Evolutionary conservation across 2,113 vertebrate species (phyloP).

Genomic region (Eulemur macaco): DNA sequence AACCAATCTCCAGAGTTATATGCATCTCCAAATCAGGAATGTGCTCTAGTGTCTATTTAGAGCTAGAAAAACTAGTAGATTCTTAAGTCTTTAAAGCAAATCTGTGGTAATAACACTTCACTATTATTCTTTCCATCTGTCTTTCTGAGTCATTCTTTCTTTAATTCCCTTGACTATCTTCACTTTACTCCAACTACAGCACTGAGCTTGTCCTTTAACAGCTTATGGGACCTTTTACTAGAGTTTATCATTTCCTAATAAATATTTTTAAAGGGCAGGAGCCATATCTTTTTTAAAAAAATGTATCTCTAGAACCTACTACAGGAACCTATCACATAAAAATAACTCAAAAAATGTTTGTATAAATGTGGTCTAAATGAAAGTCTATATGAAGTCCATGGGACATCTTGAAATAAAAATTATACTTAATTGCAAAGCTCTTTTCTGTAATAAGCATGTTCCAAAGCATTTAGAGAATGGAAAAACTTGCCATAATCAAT

Average conservation of each 20-base stretch:
- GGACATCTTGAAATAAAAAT: conserved; percentile 24
- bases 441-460: background rate
- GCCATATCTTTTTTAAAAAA: background rate
- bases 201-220: background rate
- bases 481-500: background rate
- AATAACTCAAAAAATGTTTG: background rate
- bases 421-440: background rate
- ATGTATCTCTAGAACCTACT: background rate
- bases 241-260: background rate
- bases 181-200: background rate
- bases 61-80: background rate
- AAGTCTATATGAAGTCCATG: background rate
- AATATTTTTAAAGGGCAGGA: background rate
- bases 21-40: background rate
- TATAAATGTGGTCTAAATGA: background rate
- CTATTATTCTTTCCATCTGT: background rate
- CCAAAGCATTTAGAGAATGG: background rate
- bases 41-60: background rate
- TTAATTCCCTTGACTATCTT: background rate
- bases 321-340: background rate
- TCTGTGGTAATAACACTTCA: background rate
- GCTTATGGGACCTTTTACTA: background rate
- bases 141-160: background rate
- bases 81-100: background rate
- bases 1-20: background rate